Evolutionary conservation across 2,888 invertebrate species (phyloP).

Genomic region (Aricia artaxerxes): DNA sequence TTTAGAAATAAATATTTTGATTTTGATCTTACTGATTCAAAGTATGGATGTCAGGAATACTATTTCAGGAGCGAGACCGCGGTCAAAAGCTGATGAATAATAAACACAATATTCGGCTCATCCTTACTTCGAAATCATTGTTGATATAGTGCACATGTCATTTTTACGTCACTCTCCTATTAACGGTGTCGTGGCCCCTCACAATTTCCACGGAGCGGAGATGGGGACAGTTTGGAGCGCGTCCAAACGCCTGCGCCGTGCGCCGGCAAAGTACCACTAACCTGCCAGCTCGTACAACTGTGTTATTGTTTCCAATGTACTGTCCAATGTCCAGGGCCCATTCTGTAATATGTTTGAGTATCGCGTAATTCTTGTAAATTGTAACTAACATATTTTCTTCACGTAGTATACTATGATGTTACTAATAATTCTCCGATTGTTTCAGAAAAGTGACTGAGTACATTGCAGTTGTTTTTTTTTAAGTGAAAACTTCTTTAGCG

Average conservation of each 20-base stretch:
- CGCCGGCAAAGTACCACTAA: not conserved
- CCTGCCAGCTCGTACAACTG: not conserved
- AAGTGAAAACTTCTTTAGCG: no score
- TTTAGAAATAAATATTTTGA: no score
- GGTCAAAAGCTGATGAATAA: no score
- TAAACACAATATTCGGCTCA: not conserved
- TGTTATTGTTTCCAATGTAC: constrained; percentile 10
- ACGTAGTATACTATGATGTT: no score
- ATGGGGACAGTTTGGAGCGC: constrained; percentile 12
- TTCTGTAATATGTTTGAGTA: not conserved
- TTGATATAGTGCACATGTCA: not conserved
- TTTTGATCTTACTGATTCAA: no score
- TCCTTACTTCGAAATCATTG: not conserved
- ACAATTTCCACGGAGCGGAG: constrained; percentile 26
- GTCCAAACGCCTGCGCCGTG: constrained; percentile 23
- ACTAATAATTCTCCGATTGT: no score
- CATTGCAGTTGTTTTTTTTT: no score
- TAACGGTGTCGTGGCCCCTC: constrained; percentile 3
- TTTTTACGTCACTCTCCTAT: not conserved
- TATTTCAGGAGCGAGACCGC: no score
- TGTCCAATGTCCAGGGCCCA: not conserved
- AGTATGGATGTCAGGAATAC: no score
- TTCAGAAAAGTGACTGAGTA: no score
- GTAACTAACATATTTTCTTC: no score
- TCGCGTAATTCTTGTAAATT: no score